Evolutionary conservation across 2,797 vertebrate species (phyloP).

Genomic region (Furcifer pardalis): DNA sequence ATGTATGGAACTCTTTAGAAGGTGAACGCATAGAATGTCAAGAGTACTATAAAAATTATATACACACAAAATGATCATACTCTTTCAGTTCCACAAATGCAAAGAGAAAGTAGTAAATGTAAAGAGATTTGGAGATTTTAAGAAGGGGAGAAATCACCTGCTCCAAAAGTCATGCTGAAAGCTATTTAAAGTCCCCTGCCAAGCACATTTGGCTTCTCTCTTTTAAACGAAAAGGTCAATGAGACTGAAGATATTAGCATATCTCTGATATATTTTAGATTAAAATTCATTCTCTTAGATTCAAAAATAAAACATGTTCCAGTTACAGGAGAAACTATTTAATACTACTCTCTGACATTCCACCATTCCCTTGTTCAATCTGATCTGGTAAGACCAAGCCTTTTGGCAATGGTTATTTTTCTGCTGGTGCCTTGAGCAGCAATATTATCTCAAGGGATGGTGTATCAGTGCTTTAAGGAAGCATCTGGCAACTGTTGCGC

Average conservation of each 20-base stretch:
- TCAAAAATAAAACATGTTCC: neutral
- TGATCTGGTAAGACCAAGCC: neutral
- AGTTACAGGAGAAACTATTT: neutral
- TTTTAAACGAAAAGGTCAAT: conserved; percentile 50
- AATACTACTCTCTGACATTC: too few relatives aligned
- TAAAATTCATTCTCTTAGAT: neutral
- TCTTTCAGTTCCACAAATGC: conserved; percentile 37
- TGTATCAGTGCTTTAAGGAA: neutral
- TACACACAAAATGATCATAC: conserved; percentile 20
- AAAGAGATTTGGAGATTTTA: conserved; percentile 50
- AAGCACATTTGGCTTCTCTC: conserved; percentile 18
- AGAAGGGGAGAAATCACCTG: conserved; percentile 34
- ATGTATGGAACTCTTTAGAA: conserved; percentile 52
- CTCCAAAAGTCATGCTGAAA: conserved; percentile 53
- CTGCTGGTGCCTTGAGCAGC: neutral
- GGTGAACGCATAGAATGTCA: conserved; percentile 48
- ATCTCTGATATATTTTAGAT: neutral
- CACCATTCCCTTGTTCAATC: too few relatives aligned
- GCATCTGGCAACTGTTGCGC: neutral
- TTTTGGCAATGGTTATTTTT: neutral
- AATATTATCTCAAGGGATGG: neutral
- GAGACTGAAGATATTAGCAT: neutral
- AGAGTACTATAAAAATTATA: conserved; percentile 49
- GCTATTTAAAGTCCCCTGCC: conserved; percentile 34
- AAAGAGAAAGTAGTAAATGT: conserved; percentile 57